Base-by-base conservation (phyloP, 2,888 invertebrate genomes). In the Catotricha subobsoleta region DNA sequence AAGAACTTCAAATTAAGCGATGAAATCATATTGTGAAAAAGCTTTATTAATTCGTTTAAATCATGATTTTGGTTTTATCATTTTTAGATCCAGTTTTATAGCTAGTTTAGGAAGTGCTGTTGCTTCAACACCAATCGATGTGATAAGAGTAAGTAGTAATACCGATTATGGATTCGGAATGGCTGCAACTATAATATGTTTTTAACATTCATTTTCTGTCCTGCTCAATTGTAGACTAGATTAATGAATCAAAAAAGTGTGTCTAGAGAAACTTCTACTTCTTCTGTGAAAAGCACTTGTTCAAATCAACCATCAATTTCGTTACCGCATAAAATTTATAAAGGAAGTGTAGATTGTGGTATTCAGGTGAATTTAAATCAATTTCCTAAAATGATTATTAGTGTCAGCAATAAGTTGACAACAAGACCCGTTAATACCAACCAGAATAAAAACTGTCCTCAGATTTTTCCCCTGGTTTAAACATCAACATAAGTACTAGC, bases 51-150 rank as follows among this genome's bases (percentile, higher is more conserved):
- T 15, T 30, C 18, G 21, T 20, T 31, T n/a, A 34, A 19, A n/a
- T 23, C 41, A 13, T 15, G 16, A 13, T 41, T 27, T 30, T 18
- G 6, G 35, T n/a, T n/a, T 46, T 47, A 47, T 43, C 46, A 46
- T 45, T 65, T 69, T 41, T 62, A 83, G 83, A 50, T 87, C 92
- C 46, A 90, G 90, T 67, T 76, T 88, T 62, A 68, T 86, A 51
- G 91, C 94, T 48, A 90, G 90, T 58, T 70, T 92, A 53, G 87
- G 87, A 48, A 91, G 90, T 56, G 91, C 92, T 25, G 70, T 94
- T 45, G 90, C 91, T 44, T 91, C 91, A 44, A 92, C 88, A 43
- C 94, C 94, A 23, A 78, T 94, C 43, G 92, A 94, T 65, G 92
- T 94, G 45, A 74, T 92, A 45, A 69, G 90, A 67, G 91, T 90